These are phyloP conservation scores for Dioctria rufipes DNA, from an alignment of 2,888 invertebrate species.

Conservation along the genomic window DNA sequence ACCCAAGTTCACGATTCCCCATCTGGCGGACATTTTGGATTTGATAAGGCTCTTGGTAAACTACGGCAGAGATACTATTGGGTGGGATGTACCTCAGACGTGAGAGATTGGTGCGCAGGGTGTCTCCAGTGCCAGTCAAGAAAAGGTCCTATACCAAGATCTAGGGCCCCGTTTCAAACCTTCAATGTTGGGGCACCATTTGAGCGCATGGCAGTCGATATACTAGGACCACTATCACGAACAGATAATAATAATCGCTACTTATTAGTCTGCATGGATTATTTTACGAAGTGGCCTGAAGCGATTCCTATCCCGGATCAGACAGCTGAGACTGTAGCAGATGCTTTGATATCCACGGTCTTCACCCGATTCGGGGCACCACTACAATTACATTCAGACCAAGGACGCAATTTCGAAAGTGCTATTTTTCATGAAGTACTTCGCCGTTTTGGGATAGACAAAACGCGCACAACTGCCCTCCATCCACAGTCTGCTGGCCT, in stretches of 20 bases:
- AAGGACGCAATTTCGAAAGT: conserved; percentile 53
- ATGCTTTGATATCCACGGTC: conserved; percentile 44
- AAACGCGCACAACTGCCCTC: too few relatives aligned
- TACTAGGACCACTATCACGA: conserved; percentile 45
- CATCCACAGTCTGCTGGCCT: too few relatives aligned
- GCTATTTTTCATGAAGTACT: conserved; percentile 22
- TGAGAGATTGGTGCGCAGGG: neutral
- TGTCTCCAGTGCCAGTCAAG: neutral
- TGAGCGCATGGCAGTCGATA: conserved; percentile 53
- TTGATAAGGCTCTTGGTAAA: neutral
- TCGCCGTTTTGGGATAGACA: too few relatives aligned
- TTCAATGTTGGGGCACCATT: conserved; percentile 58
- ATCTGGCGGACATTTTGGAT: too few relatives aligned
- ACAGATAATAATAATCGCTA: conserved; percentile 37
- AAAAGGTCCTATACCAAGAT: neutral
- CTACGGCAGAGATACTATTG: neutral
- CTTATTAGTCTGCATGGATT: conserved; percentile 58
- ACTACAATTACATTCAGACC: conserved; percentile 7
- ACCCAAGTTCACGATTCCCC: too few relatives aligned
- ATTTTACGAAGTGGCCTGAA: conserved; percentile 59
- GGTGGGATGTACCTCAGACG: neutral
- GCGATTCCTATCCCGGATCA: neutral
- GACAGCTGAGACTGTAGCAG: too few relatives aligned
- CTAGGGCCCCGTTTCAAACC: conserved; percentile 8
- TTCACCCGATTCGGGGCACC: conserved; percentile 55